Conservation (phyloP, 2,113 vertebrate species). For the Globicephala melas region DNA sequence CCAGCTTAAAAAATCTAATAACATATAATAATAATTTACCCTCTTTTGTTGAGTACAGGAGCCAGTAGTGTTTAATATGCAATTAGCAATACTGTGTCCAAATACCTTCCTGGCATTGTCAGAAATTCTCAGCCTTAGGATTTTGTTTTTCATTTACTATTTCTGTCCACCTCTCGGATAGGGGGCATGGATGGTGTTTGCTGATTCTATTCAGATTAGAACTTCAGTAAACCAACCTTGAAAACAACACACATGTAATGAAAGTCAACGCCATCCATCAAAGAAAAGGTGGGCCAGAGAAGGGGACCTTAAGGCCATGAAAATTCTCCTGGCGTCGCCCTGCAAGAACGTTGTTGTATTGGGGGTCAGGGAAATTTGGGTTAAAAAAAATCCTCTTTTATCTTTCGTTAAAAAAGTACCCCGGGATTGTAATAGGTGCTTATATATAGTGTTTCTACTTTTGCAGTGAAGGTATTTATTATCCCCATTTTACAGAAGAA, state of each 20-base stretch:
- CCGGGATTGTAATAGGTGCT: background rate
- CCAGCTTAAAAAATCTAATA: conserved; percentile 64
- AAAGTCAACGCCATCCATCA: background rate
- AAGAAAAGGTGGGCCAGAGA: too few species aligned
- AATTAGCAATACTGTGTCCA: background rate
- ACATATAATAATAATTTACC: conserved; percentile 70
- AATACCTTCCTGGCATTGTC: background rate
- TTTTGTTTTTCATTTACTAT: conserved; percentile 13
- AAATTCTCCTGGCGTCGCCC: background rate
- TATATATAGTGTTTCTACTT: background rate
- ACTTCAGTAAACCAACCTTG: background rate
- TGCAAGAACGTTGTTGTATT: background rate
- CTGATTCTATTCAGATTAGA: conserved; percentile 57
- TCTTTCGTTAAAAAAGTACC: background rate
- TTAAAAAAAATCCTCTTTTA: background rate
- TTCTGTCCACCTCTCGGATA: background rate
- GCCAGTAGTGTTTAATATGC: conserved; percentile 6
- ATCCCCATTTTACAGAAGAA: background rate
- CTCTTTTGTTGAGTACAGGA: conserved; percentile 34
- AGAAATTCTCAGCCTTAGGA: background rate
- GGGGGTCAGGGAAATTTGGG: background rate
- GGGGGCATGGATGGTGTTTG: background rate
- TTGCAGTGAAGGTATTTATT: background rate
- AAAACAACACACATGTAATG: background rate
- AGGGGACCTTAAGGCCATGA: background rate